Conservation (phyloP, 2,888 invertebrate species). For the Agonopterix alstromeriana region DNA sequence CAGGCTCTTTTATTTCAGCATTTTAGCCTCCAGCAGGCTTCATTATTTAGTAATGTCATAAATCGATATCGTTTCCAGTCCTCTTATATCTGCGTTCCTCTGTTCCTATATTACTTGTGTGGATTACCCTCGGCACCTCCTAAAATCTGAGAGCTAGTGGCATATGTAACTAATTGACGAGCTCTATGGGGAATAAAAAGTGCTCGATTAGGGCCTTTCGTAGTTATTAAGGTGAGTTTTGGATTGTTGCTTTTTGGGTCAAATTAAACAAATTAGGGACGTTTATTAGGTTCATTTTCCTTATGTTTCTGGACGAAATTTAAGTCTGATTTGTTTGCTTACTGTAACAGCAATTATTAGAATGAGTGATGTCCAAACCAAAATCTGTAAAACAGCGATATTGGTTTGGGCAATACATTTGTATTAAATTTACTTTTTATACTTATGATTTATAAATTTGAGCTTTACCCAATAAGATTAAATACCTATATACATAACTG, state of each 20-base stretch:
- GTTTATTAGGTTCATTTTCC: background rate
- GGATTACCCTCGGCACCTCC: conserved; percentile 47
- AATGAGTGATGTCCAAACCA: too few species aligned
- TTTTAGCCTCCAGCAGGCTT: too few species aligned
- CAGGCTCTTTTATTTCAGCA: too few species aligned
- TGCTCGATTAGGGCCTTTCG: conserved; percentile 35
- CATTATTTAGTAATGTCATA: too few species aligned
- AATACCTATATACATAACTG: too few species aligned
- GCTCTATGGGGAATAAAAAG: conserved; percentile 58
- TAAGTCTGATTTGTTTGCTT: background rate
- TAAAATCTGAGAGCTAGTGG: conserved; percentile 49
- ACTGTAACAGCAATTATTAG: too few species aligned
- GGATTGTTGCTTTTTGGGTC: conserved; percentile 4
- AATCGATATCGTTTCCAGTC: background rate
- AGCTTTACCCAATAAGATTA: too few species aligned
- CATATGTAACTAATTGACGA: conserved; percentile 67
- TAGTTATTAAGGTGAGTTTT: background rate
- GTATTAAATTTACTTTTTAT: too few species aligned
- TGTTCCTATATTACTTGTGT: conserved; percentile 34
- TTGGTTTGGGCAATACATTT: too few species aligned
- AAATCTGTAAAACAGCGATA: too few species aligned
- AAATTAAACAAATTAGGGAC: background rate
- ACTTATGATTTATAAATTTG: too few species aligned
- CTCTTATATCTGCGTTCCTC: conserved; percentile 9
- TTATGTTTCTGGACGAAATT: background rate